These are phyloP conservation scores for Boloria euphrosyne DNA, from an alignment of 2,888 invertebrate species.

Conservation along the genomic window DNA sequence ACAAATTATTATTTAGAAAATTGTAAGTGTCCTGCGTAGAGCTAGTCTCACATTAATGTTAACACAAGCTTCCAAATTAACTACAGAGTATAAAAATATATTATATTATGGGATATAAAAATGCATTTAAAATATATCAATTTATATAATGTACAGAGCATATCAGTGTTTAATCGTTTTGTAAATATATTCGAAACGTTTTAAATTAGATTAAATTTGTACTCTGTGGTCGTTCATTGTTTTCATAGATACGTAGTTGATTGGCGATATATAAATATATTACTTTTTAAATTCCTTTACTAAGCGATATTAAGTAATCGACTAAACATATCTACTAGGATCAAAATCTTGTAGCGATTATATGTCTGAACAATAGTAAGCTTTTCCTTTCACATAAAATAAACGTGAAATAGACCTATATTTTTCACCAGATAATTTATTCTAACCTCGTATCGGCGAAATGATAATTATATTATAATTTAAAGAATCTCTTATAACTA, in stretches of 20 bases:
- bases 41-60: constrained; percentile 56
- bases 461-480: constrained; percentile 53
- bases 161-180: constrained; percentile 71
- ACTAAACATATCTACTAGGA: constrained; percentile 30
- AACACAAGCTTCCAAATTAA: constrained; percentile 46
- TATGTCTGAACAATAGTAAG: constrained; percentile 16
- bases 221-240: constrained; percentile 14
- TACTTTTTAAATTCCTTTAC: constrained; percentile 10
- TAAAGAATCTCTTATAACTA: constrained; percentile 60
- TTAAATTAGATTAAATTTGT: constrained; percentile 53
- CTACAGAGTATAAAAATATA: constrained; percentile 38
- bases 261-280: background rate
- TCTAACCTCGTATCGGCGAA: constrained; percentile 35
- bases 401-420: background rate
- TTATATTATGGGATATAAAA: constrained; percentile 32
- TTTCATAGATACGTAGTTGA: constrained; percentile 8
- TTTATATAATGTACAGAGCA: constrained; percentile 67
- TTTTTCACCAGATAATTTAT: constrained; percentile 23
- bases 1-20: constrained; percentile 23
- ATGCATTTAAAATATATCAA: constrained; percentile 57
- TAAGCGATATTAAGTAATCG: constrained; percentile 9
- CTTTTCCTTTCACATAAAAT: constrained; percentile 15
- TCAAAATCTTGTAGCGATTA: constrained; percentile 17
- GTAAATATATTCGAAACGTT: constrained; percentile 68
- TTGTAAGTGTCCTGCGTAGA: constrained; percentile 41